A percentile compares a stretch with the other conserved stretches of the same genome.
phyloP scores from a whole-genome alignment of 2,113 vertebrate species.

The Neofelis nebulosa region DNA sequence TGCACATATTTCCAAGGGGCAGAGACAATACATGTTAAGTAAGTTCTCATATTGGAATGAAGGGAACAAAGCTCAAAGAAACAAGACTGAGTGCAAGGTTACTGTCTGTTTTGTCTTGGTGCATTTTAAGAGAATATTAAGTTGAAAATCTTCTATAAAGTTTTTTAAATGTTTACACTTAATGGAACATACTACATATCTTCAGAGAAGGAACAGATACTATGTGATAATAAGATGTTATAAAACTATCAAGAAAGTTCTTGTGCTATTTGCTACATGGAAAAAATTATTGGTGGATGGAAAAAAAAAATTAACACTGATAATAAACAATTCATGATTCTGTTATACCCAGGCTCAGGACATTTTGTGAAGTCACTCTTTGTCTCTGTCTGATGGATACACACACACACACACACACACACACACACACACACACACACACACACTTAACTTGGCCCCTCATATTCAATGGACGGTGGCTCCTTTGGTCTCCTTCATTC shows the following conservation, averaged over 20 bases:
- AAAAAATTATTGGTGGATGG: background rate
- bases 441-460: background rate
- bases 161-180: constrained; percentile 9
- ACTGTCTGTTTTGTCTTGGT: background rate
- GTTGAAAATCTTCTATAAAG: background rate
- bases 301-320: background rate
- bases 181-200: background rate
- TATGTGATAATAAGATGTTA: constrained; percentile 22
- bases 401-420: background rate
- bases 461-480: background rate
- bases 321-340: background rate
- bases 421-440: background rate
- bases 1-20: background rate
- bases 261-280: background rate
- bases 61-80: constrained; percentile 6
- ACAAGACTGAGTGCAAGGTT: background rate
- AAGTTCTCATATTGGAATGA: background rate
- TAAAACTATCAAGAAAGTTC: background rate
- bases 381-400: background rate
- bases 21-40: background rate
- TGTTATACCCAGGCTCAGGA: background rate
- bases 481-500: background rate
- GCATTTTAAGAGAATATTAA: background rate
- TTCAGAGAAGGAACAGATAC: background rate
- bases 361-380: background rate